These are phyloP conservation scores for Leistus spinibarbis DNA, from an alignment of 2,888 invertebrate genomes.

Conservation along the genomic window DNA sequence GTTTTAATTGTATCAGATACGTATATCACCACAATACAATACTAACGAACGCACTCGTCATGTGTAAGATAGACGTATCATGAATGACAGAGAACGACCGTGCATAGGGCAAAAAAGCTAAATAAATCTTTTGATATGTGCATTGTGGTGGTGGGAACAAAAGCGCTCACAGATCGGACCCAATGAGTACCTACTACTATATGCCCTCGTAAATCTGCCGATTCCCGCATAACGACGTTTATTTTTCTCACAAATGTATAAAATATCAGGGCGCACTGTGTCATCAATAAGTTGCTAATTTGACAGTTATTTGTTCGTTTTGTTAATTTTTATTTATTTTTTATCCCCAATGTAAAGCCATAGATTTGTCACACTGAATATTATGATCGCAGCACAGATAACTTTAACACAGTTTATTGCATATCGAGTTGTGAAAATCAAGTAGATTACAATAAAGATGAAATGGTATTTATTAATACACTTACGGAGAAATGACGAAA, in stretches of 20 bases:
- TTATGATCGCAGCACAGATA: too few species aligned
- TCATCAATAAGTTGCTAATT: constrained; percentile 28
- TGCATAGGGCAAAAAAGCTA: not conserved
- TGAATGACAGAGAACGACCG: not conserved
- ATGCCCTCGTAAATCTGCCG: constrained; percentile 52
- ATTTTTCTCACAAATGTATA: constrained; percentile 48
- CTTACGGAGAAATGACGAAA: too few species aligned
- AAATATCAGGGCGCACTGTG: constrained; percentile 39
- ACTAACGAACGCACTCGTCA: constrained; percentile 9
- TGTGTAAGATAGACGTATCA: not conserved
- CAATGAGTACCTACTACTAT: constrained; percentile 42
- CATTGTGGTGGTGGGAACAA: constrained; percentile 1
- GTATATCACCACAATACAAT: constrained; percentile 38
- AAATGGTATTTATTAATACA: too few species aligned
- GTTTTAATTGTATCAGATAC: constrained; percentile 48
- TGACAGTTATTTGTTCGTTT: constrained; percentile 34
- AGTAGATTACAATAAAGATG: too few species aligned
- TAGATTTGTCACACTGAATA: too few species aligned
- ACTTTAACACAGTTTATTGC: too few species aligned
- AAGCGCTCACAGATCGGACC: constrained; percentile 6
- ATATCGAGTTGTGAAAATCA: too few species aligned
- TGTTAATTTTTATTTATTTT: constrained; percentile 11
- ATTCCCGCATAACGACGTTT: constrained; percentile 46
- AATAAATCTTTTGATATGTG: constrained; percentile 35
- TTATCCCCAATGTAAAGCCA: too few species aligned